phyloP scores from a whole-genome alignment of 2,113 vertebrate species.

The Amazona vittata region DNA sequence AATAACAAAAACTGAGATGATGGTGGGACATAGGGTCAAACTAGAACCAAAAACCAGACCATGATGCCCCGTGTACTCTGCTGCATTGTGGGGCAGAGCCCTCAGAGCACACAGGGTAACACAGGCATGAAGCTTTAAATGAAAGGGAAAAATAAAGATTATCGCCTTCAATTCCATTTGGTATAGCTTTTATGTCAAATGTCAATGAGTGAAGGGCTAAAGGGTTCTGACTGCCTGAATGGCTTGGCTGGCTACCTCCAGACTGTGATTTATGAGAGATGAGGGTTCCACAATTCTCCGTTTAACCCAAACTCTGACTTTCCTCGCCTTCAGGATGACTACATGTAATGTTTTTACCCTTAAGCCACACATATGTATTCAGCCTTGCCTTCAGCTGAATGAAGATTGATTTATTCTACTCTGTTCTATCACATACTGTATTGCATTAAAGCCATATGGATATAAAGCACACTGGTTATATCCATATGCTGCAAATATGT shows the following conservation, averaged over 20 bases:
- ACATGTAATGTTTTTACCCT: background rate
- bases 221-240: background rate
- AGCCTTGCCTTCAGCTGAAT: background rate
- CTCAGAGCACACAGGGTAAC: background rate
- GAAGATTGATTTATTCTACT: background rate
- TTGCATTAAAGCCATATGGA: conserved; percentile 20
- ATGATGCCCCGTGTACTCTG: background rate
- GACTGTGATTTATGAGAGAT: background rate
- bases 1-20: background rate
- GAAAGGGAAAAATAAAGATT: background rate
- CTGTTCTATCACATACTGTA: background rate
- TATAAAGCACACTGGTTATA: background rate
- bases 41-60: background rate
- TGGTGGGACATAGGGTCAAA: background rate
- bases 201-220: background rate
- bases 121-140: background rate
- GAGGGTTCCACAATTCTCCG: background rate
- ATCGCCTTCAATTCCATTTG: background rate
- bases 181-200: background rate
- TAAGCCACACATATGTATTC: background rate
- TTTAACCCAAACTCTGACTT: background rate
- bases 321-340: background rate
- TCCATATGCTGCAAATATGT: conserved; percentile 18
- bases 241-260: background rate
- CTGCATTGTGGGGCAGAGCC: background rate